Conservation (phyloP, 1,140 invertebrate species). For the Achroia grisella region DNA sequence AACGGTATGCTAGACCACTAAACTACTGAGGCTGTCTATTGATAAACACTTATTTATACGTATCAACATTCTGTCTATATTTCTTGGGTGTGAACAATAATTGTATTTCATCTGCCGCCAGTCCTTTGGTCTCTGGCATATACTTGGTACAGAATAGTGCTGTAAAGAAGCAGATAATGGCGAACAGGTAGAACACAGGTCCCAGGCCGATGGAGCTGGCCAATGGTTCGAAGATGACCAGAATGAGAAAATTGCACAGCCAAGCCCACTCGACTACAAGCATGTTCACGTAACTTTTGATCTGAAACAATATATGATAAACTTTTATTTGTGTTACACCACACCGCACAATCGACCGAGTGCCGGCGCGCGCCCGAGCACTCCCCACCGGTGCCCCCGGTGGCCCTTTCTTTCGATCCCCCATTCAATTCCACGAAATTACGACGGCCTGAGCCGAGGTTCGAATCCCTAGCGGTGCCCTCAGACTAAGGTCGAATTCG, state of each 20-base stretch:
- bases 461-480: too few relatives aligned
- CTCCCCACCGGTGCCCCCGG: too few relatives aligned
- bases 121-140: slow-evolving; percentile 82
- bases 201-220: slow-evolving; percentile 64
- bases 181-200: slow-evolving; percentile 69
- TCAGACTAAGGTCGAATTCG: too few relatives aligned
- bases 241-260: slow-evolving; percentile 28
- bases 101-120: slow-evolving; percentile 77
- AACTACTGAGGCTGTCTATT: too few relatives aligned
- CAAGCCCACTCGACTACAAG: slow-evolving; percentile 27
- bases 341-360: too few relatives aligned
- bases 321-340: too few relatives aligned
- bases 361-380: too few relatives aligned
- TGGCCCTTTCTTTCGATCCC: too few relatives aligned
- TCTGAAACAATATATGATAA: slow-evolving; percentile 22
- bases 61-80: slow-evolving; percentile 1
- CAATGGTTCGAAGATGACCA: slow-evolving; percentile 47
- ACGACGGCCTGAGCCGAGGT: too few relatives aligned
- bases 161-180: slow-evolving; percentile 53
- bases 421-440: too few relatives aligned
- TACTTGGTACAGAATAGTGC: slow-evolving; percentile 68
- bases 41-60: too few relatives aligned
- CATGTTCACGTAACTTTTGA: slow-evolving; percentile 31
- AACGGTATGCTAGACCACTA: too few relatives aligned
- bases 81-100: slow-evolving; percentile 10